Percentiles rank a stretch among this genome's conserved stretches.
These are phyloP conservation scores for Oncorhynchus mykiss DNA, from an alignment of 2,113 vertebrate species.

Conservation along the genomic window DNA sequence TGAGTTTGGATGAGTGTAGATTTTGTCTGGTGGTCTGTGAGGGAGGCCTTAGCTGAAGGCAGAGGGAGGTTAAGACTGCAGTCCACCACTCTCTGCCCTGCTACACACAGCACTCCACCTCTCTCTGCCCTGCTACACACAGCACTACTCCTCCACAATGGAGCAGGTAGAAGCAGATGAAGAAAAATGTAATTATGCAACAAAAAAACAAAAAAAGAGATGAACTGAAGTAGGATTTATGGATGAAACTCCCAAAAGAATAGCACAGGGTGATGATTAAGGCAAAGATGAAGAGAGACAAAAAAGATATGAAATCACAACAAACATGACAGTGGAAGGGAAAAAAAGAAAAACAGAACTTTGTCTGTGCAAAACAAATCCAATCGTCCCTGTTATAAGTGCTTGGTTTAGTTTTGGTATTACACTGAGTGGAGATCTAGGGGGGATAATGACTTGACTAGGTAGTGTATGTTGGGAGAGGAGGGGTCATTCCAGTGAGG, in stretches of 20 bases:
- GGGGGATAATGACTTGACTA: constrained; percentile 1
- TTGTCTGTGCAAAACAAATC: constrained; percentile 77
- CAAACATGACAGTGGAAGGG: constrained; percentile 90
- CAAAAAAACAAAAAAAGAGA: constrained; percentile 13
- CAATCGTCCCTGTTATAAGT: constrained; percentile 75
- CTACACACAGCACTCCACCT: constrained; percentile 27
- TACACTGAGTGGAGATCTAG: constrained; percentile 59
- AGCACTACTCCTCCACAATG: constrained; percentile 70
- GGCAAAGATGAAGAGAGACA: constrained; percentile 39
- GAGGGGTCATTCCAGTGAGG: constrained; percentile 62
- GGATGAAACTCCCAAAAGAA: constrained; percentile 44
- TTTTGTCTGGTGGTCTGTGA: no score
- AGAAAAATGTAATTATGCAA: constrained; percentile 42
- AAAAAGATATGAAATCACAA: constrained; percentile 58
- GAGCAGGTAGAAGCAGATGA: constrained; percentile 73
- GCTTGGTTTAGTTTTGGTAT: constrained; percentile 55
- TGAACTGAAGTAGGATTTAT: constrained; percentile 1
- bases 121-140: constrained; percentile 16
- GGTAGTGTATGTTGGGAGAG: constrained; percentile 63
- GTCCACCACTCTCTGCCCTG: background rate
- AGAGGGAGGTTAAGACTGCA: background rate
- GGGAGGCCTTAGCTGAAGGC: no score
- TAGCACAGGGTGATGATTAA: background rate
- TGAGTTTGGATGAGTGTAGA: no score
- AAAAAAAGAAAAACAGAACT: constrained; percentile 98